Percentiles rank a stretch among this genome's conserved stretches.
Evolutionary conservation across 2,888 invertebrate genomes (phyloP).

Genomic region (Campoletis raptor): DNA sequence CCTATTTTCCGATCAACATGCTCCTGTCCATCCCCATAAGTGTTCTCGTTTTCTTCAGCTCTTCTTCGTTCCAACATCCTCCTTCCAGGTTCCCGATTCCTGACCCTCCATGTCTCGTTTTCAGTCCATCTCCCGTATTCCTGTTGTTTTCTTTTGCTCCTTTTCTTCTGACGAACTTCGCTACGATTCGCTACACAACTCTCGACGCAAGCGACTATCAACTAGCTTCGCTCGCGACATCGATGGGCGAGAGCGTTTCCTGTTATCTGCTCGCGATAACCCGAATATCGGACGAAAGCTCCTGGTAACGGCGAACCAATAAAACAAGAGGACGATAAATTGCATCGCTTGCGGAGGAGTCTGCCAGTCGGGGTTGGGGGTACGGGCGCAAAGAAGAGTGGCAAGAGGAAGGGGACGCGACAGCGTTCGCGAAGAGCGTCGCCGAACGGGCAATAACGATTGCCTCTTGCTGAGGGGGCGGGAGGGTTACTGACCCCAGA

Average conservation of each 20-base stretch:
- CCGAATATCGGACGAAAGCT: conserved; percentile 74
- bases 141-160: conserved; percentile 10
- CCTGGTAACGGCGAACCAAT: conserved; percentile 77
- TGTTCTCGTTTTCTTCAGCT: neutral
- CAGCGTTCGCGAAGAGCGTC: conserved; percentile 70
- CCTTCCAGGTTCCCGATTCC: neutral
- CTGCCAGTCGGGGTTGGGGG: conserved; percentile 24
- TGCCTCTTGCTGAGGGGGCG: neutral
- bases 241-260: conserved; percentile 66
- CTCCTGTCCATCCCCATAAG: neutral
- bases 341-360: conserved; percentile 67
- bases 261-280: conserved; percentile 73
- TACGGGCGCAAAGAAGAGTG: conserved; percentile 22
- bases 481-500: neutral
- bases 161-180: neutral
- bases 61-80: neutral
- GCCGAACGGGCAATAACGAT: conserved; percentile 78
- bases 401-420: conserved; percentile 26
- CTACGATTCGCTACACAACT: conserved; percentile 8
- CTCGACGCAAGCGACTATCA: conserved; percentile 7
- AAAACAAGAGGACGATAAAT: conserved; percentile 81
- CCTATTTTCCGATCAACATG: no score
- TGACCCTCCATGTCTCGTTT: neutral
- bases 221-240: conserved; percentile 8
- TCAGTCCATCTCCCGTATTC: neutral